phyloP scores from a whole-genome alignment of 2,113 vertebrate species.

The Apeltes quadracus region DNA sequence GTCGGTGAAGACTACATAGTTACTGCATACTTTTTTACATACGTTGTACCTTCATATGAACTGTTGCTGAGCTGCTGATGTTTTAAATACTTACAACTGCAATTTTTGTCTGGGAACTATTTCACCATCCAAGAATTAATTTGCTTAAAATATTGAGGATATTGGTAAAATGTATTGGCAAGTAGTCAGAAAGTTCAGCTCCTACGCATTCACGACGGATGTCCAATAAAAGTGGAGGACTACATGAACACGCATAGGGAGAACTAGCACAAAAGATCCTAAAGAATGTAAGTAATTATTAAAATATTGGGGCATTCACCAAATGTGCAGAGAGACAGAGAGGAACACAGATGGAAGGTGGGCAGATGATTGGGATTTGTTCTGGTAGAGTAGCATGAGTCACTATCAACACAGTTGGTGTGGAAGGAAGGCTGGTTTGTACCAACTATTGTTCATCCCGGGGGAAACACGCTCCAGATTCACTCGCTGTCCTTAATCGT shows the following conservation, averaged over 20 bases:
- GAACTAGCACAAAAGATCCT: background rate
- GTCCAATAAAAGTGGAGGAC: background rate
- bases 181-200: background rate
- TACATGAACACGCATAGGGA: background rate
- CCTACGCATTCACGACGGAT: background rate
- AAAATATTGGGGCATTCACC: background rate
- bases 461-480: slow-evolving; percentile 3
- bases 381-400: slow-evolving; percentile 6
- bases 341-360: slow-evolving; percentile 31
- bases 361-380: slow-evolving; percentile 17
- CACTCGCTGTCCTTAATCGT: background rate
- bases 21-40: background rate
- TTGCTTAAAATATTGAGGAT: background rate
- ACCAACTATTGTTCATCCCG: background rate
- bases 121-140: background rate
- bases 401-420: background rate
- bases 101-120: background rate
- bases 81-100: background rate
- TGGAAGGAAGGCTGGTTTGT: background rate
- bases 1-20: background rate
- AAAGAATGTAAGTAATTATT: background rate
- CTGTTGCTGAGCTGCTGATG: too few relatives aligned
- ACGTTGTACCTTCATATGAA: too few relatives aligned
- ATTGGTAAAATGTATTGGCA: background rate
- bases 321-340: slow-evolving; percentile 6